phyloP scores from a whole-genome alignment of 1,140 invertebrate genomes.

The Arion vulgaris region DNA sequence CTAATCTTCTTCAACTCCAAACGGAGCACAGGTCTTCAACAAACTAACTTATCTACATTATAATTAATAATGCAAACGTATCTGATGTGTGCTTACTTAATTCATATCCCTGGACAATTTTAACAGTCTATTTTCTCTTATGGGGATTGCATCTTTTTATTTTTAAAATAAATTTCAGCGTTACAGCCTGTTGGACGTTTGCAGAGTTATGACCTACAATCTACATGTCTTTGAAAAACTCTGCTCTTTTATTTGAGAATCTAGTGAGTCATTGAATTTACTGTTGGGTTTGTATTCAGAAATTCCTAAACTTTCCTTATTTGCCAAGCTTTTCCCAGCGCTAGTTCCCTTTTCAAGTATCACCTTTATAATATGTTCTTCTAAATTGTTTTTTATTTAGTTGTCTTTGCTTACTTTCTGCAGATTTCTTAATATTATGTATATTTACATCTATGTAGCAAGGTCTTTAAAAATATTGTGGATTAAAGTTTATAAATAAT shows the following conservation, averaged over 20 bases:
- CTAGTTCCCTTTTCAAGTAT: neutral
- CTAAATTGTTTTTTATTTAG: too few relatives aligned
- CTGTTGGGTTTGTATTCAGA: constrained; percentile 3
- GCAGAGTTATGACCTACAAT: neutral
- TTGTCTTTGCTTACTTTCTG: too few relatives aligned
- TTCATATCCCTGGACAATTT: too few relatives aligned
- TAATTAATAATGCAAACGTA: too few relatives aligned
- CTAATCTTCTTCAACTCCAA: too few relatives aligned
- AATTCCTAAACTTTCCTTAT: neutral
- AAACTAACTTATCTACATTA: too few relatives aligned
- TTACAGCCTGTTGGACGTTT: neutral
- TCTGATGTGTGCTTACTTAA: too few relatives aligned
- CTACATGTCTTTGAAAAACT: neutral
- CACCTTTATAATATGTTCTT: neutral
- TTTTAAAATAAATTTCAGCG: neutral
- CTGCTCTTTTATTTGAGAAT: neutral
- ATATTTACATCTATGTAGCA: too few relatives aligned
- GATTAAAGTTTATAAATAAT: too few relatives aligned
- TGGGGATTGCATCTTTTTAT: neutral
- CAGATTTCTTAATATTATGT: too few relatives aligned
- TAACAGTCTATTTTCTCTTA: neutral
- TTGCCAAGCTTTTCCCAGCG: neutral
- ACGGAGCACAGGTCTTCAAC: too few relatives aligned
- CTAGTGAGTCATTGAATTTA: neutral
- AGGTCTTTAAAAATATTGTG: too few relatives aligned